phyloP scores from a whole-genome alignment of 1,140 invertebrate genomes.

The Aphaenogaster floridana region DNA sequence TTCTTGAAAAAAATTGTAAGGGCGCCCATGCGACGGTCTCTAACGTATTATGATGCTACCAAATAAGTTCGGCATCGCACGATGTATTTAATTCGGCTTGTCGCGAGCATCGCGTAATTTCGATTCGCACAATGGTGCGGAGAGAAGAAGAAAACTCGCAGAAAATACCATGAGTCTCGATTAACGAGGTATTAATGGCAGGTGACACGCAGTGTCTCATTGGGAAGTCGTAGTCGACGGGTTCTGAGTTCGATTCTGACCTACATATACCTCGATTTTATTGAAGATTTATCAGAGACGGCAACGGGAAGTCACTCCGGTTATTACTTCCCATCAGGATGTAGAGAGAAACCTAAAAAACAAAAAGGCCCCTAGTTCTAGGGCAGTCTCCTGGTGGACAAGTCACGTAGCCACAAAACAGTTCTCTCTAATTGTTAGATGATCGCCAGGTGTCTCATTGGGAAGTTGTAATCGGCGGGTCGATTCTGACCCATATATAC shows the following conservation, averaged over 20 bases:
- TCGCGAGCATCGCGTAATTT: neutral
- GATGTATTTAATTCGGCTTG: constrained; percentile 22
- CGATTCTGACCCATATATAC: neutral
- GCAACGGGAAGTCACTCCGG: neutral
- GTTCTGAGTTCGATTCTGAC: neutral
- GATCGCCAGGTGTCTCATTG: too few species aligned
- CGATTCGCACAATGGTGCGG: neutral
- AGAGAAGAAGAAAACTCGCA: neutral
- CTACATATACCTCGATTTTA: too few species aligned
- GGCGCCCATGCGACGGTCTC: constrained; percentile 44
- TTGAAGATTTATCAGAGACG: neutral
- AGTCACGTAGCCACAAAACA: too few species aligned
- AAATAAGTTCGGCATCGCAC: constrained; percentile 71
- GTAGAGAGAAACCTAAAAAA: neutral
- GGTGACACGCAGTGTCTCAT: neutral
- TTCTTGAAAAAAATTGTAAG: too few species aligned
- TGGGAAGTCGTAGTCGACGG: too few species aligned
- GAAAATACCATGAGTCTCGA: neutral
- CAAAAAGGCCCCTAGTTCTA: neutral
- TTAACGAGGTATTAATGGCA: neutral
- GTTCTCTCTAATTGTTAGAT: too few species aligned
- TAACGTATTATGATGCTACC: constrained; percentile 75
- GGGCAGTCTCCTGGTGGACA: too few species aligned
- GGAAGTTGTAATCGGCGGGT: neutral
- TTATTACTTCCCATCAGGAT: neutral